Percentiles rank a stretch among this genome's conserved stretches.
These are phyloP conservation scores for Micronycteris hirsuta DNA, from an alignment of 2,113 vertebrate genomes.

Conservation along the genomic window DNA sequence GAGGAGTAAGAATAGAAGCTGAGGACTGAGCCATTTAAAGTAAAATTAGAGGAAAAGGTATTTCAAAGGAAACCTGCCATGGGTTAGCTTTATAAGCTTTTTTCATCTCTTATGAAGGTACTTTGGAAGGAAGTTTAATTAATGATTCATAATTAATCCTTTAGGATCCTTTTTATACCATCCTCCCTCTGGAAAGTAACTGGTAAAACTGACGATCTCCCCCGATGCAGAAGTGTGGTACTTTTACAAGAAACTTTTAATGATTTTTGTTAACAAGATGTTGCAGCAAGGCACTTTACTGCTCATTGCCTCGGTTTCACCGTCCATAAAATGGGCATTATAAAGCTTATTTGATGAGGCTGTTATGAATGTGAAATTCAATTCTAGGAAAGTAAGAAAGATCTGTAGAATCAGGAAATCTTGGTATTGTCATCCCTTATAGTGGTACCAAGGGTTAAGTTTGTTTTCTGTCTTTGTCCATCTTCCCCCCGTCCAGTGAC, in stretches of 20 bases:
- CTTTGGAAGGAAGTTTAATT: constrained; percentile 29
- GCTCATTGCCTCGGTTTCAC: background rate
- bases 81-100: background rate
- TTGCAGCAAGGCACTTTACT: background rate
- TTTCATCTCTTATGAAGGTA: background rate
- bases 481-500: constrained; percentile 40
- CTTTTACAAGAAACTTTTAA: background rate
- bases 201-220: background rate
- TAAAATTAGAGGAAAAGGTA: background rate
- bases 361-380: background rate
- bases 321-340: background rate
- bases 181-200: background rate
- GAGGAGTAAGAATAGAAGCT: background rate
- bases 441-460: constrained; percentile 34
- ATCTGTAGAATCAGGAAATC: background rate
- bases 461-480: constrained; percentile 37
- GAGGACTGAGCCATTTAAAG: background rate
- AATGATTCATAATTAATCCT: background rate
- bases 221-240: background rate
- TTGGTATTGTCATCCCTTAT: background rate
- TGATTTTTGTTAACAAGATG: constrained; percentile 3
- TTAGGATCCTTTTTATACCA: background rate
- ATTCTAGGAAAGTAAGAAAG: constrained; percentile 16
- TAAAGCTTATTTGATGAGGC: background rate
- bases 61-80: background rate